phyloP scores from a whole-genome alignment of 2,888 invertebrate species.

The Onthophagus sagittarius region DNA sequence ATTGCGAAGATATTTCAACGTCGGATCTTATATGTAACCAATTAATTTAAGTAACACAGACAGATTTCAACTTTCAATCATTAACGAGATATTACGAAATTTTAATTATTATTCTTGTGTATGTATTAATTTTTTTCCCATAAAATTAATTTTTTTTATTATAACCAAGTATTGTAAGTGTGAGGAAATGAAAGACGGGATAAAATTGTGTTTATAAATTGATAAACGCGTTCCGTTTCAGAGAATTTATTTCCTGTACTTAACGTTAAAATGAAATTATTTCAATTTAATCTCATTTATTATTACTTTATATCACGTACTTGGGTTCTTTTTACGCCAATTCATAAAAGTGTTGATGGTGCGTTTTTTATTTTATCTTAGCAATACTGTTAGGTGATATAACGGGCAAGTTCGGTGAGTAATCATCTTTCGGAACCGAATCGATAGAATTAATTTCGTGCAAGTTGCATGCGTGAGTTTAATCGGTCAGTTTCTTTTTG shows the following conservation, averaged over 20 bases:
- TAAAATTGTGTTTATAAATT: background rate
- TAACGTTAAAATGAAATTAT: background rate
- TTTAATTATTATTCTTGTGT: too few relatives aligned
- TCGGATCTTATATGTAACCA: background rate
- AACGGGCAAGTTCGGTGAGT: background rate
- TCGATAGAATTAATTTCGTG: background rate
- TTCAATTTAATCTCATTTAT: too few relatives aligned
- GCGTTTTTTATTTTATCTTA: too few relatives aligned
- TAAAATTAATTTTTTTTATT: background rate
- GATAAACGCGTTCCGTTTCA: background rate
- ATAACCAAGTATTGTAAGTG: background rate
- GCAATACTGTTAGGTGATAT: too few relatives aligned
- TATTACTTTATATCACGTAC: too few relatives aligned
- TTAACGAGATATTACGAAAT: too few relatives aligned
- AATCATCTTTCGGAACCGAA: background rate
- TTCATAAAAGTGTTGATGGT: too few relatives aligned
- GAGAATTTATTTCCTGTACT: background rate
- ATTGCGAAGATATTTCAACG: background rate
- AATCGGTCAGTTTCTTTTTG: background rate
- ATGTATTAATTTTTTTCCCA: background rate
- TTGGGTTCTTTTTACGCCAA: too few relatives aligned
- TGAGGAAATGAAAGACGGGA: background rate
- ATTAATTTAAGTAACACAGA: too few relatives aligned
- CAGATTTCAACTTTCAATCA: too few relatives aligned
- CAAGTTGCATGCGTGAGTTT: background rate